Base-by-base conservation (phyloP, 1,140 invertebrate species). In the Liolophura sinensis region DNA sequence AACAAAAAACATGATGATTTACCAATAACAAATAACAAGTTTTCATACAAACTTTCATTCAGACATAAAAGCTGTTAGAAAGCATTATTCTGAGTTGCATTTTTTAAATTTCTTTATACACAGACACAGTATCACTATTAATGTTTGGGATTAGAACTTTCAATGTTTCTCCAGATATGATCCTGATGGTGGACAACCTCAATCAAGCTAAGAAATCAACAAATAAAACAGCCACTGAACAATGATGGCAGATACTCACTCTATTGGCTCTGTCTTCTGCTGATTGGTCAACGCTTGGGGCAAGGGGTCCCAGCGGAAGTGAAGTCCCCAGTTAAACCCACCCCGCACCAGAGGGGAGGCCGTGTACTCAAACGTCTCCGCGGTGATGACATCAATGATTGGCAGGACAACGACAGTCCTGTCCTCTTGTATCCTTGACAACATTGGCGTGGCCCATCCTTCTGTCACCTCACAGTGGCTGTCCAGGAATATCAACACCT, bases 301-400 rank as follows among this genome's bases (percentile, higher is more conserved):
- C 12, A 84, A 50, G 16, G 71, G 69, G 60, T 85, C 82, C 84
- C 84, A 85, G 46, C 73, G 73, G 65, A 74, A 85, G 62, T 79
- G 73, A 64, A 85, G 67, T 9, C 76, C 78, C 82, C 82, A 84
- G 64, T 76, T 82, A 67, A 84, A 83, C 6, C 82, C 81, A 27
- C 82, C 82, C 48, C 72, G 68, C 0, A 82, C 82, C 9, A 79
- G 62, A 11, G 70, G 70, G 4, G 78, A 81, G 11, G 62, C 54
- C 40, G 74, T 70, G 61, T 80, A 79, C 52, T 72, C 70, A 70
- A 64, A 96, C 0, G 96, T 98, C 78, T 99, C 95, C 14, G 95
- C 89, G 84, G 97, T 96, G 58, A 99, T 98, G 15, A 98, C 93
- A 85, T 99, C 97, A 71, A 99, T 99, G 18, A 98, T 90, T 89